Evolutionary conservation across 2,888 invertebrate species (phyloP), one percentile per base, ranked within the genome.

Genomic region (Xanthia togata): DNA sequence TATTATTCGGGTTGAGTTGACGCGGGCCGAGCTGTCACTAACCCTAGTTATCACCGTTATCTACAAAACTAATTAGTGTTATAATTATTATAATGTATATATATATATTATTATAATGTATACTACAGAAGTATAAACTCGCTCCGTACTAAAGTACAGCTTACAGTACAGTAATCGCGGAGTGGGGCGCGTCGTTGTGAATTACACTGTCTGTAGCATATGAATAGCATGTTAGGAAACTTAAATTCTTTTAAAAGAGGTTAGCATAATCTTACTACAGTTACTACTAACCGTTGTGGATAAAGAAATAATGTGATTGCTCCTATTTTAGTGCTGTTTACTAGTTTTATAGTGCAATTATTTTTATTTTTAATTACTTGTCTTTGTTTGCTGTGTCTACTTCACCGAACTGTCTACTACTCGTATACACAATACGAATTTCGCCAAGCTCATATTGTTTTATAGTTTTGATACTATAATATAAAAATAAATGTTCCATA

Each of bases 301-400:
- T 60, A 68, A 38, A 70, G 2, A 78, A 75, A 79, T 63, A 78
- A 68, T 38, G 65, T 47, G 26, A 72, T n/a, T 78, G n/a, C n/a
- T 63, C 5, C 26, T 74, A 64, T 76, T 74, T 70, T 41, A 63
- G 44, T 63, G 38, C 17, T 4, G 4, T 35, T 63, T 50, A 47
- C 47, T 57, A 59, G 11, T 68, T 38, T 41, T 41, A 23, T 62
- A 62, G 47, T 57, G 50, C 2, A 35, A 44, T 53, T 31, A 26
- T 38, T 70, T 67, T 14, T 69, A 14, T 57, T 57, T 1, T 17
- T 11, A 20, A 20, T 23, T 2, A 23, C 3, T 8, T 26, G 9
- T 41, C 20, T 55, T 26, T 57, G 23, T 55, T 55, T 5, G 38
- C 23, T 20, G 14, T n/a, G 59, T 47, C 38, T 23, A 59, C 23